Evolutionary conservation across 2,797 vertebrate genomes (phyloP), one percentile per base, ranked within the genome.

Genomic region (Acridotheres tristis): DNA sequence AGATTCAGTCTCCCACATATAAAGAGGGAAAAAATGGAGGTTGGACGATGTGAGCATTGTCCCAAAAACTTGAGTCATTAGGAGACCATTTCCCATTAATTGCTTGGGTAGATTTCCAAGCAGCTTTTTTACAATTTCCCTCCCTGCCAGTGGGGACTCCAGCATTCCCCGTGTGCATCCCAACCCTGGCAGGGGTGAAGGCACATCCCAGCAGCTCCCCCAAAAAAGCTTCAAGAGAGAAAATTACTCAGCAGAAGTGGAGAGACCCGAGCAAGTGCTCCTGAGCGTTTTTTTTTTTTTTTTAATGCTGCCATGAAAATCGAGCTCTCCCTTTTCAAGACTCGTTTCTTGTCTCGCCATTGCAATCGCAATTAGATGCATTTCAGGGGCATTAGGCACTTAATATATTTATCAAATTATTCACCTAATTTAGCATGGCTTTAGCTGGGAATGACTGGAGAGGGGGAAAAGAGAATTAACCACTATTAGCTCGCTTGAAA

Each of bases 401-500:
- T 94, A 90, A 96, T 94, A 86, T 85, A 96, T 94, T 95, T 94
- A 96, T 96, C 88, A 89, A 90, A 95, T 97, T 92, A 86, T 91
- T 84, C 94, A 55, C 3, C 1, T 88, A 88, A 96, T 91, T 93
- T 95, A 89, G 89, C 93, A 32, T 27, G 94, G 59, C 67, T 85
- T 79, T 85, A 57, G 80, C 91, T 43, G 82, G 85, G 89, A 92
- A 89, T 7, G 47, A 17, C 85, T 92, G 42, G 43, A 75, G 82
- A 93, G 76, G 71, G 78, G 38, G 45, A 78, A 91, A 78, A 13
- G 59, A 93, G 76, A 78, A 89, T 91, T 81, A 94, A 81, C 54
- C 51, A 53, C 78, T 29, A 7, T 74, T 42, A 77, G 62, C 69
- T 84, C 22, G 22, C 34, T 77, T 30, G 72, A 48, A 92, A 88